A percentile compares a stretch with the other conserved stretches of the same genome.
Evolutionary conservation across 1,140 invertebrate genomes (phyloP).

Genomic region (Listronotus bonariensis): DNA sequence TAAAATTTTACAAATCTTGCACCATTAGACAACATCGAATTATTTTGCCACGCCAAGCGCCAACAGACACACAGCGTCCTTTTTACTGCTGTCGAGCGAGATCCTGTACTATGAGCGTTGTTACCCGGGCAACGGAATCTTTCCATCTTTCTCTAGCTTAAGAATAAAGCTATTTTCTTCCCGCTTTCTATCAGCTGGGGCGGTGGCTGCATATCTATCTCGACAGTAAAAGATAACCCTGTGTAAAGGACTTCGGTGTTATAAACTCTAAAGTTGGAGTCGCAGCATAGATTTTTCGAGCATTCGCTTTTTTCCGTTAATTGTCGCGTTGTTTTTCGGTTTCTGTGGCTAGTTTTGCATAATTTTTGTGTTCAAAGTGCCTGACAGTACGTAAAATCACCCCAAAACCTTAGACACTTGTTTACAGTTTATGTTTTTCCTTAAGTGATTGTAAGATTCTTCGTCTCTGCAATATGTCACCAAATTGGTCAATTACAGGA

Average conservation of each 20-base stretch:
- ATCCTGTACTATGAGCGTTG: conserved; percentile 9
- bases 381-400: no score
- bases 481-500: no score
- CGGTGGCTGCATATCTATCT: conserved; percentile 24
- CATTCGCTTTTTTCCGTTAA: no score
- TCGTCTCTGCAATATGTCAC: no score
- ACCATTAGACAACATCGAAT: conserved; percentile 9
- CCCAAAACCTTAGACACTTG: no score
- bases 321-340: no score
- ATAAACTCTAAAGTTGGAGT: not conserved
- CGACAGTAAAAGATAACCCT: conserved; percentile 13
- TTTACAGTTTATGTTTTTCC: no score
- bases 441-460: no score
- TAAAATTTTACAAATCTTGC: conserved; percentile 7
- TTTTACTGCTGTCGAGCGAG: conserved; percentile 9
- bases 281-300: no score
- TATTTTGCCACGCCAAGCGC: conserved; percentile 17
- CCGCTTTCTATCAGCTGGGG: conserved; percentile 27
- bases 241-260: conserved; percentile 14
- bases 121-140: conserved; percentile 26
- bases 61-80: conserved; percentile 16
- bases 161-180: conserved; percentile 5
- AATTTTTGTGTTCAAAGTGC: no score
- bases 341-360: no score
- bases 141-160: conserved; percentile 16